Evolutionary conservation across 2,113 vertebrate genomes (phyloP), one percentile per base, ranked within the genome.

Genomic region (Engystomops pustulosus): DNA sequence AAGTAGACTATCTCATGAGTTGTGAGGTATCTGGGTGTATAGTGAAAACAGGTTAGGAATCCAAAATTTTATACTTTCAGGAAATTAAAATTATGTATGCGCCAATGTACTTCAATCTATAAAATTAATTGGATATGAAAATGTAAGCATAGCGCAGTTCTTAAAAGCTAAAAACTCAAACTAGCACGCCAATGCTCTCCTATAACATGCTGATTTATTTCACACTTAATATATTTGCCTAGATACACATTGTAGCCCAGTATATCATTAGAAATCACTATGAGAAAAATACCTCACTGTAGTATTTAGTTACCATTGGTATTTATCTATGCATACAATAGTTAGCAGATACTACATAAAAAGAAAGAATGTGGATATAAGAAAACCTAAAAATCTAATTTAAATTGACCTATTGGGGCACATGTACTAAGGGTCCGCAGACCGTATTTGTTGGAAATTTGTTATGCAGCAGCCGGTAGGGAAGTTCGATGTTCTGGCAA

Each of bases 71-170:
- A 70, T 79, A 70, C 74, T 38, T 85, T 44, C 65, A 79, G 83
- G 83, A 85, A 85, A 85, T 85, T 85, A 85, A 85, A 85, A 70
- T 79, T 58, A 78, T 79, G 75, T 85, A 58, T 45, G 17, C 15
- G 70, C 25, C 65, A 79, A 55, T 44, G 36, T 85, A 58, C 25
- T 44, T 65, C 74, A 78, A 55, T 84, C 45, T 68, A 77, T 84
- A 58, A 85, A 78, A 79, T 78, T 78, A 69, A 84, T 84, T 85
- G 75, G 47, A 75, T 70, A 85, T 79, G 65, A 85, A 79, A 84
- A 78, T 60, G 32, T 72, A 82, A 82, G 34, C 55, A 79, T 62
- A 45, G 17, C 34, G 38, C 4, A 45, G 6, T 70, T 79, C 49
- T 45, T 58, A 20, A 79, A 47, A 58, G 23, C 45, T 70, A 79